A percentile compares a stretch with the other conserved stretches of the same genome.
Evolutionary conservation across 2,888 invertebrate genomes (phyloP).

Genomic region (Agrotis segetum): DNA sequence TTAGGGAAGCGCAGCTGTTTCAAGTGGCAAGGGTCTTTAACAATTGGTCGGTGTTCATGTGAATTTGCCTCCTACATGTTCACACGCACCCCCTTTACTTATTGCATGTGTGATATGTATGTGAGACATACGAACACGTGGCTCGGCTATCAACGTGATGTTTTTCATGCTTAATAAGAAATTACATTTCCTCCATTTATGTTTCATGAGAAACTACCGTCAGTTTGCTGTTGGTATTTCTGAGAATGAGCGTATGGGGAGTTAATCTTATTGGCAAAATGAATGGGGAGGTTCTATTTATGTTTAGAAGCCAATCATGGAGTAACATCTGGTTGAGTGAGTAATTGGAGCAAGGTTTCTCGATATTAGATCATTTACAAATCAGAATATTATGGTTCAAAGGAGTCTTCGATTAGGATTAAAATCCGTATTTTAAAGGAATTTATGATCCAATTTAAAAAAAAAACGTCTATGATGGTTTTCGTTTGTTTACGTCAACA

Average conservation of each 20-base stretch:
- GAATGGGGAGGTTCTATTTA: slow-evolving; percentile 20
- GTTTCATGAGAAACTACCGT: slow-evolving; percentile 38
- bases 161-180: slow-evolving; percentile 52
- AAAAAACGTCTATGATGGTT: too few relatives aligned
- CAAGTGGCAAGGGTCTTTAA: slow-evolving; percentile 68
- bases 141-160: slow-evolving; percentile 48
- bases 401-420: not conserved
- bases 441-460: not conserved
- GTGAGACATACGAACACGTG: slow-evolving; percentile 55
- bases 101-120: slow-evolving; percentile 54
- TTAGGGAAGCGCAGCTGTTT: slow-evolving; percentile 60
- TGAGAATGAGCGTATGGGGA: not conserved
- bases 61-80: slow-evolving; percentile 80
- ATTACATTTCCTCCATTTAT: slow-evolving; percentile 48
- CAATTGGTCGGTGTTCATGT: slow-evolving; percentile 74
- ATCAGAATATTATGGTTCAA: not conserved
- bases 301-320: slow-evolving; percentile 20
- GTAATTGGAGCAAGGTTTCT: slow-evolving; percentile 2
- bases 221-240: slow-evolving; percentile 12
- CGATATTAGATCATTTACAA: not conserved
- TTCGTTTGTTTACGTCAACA: too few relatives aligned
- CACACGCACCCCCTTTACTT: slow-evolving; percentile 75
- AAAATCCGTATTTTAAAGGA: too few relatives aligned
- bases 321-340: slow-evolving; percentile 3
- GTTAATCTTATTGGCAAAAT: slow-evolving; percentile 27